Conservation (phyloP, 2,888 invertebrate species). For the Clistopyga incitator region DNA sequence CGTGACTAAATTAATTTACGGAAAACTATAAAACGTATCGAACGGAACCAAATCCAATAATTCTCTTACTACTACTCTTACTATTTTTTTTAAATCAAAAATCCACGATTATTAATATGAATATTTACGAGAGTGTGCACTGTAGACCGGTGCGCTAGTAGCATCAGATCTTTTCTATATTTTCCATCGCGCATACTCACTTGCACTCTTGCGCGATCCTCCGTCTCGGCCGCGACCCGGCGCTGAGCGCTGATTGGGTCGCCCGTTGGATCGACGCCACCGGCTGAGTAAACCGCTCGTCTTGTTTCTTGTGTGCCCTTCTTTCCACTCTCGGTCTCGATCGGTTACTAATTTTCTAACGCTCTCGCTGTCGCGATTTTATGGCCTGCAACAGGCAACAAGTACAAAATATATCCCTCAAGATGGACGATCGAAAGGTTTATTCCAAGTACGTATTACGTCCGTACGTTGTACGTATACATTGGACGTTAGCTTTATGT, state of each 20-base stretch:
- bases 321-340: slow-evolving; percentile 51
- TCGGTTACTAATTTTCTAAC: slow-evolving; percentile 59
- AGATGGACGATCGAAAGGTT: slow-evolving; percentile 48
- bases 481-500: slow-evolving; percentile 22
- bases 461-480: slow-evolving; percentile 4
- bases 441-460: slow-evolving; percentile 10
- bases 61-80: no score
- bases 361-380: slow-evolving; percentile 51
- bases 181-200: slow-evolving; percentile 37
- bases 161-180: slow-evolving; percentile 37
- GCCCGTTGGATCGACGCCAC: slow-evolving; percentile 19
- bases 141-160: slow-evolving; percentile 26
- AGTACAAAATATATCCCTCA: slow-evolving; percentile 8
- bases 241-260: slow-evolving; percentile 40
- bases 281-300: slow-evolving; percentile 44
- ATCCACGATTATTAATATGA: background rate
- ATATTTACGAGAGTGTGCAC: slow-evolving; percentile 31
- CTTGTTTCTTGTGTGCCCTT: slow-evolving; percentile 41
- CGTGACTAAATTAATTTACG: no score
- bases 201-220: slow-evolving; percentile 53
- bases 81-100: no score
- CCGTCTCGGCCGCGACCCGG: slow-evolving; percentile 45
- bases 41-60: no score
- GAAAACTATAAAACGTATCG: no score
- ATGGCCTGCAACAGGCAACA: background rate